Base-by-base conservation (phyloP, 2,797 vertebrate genomes). In the Molossus molossus region DNA sequence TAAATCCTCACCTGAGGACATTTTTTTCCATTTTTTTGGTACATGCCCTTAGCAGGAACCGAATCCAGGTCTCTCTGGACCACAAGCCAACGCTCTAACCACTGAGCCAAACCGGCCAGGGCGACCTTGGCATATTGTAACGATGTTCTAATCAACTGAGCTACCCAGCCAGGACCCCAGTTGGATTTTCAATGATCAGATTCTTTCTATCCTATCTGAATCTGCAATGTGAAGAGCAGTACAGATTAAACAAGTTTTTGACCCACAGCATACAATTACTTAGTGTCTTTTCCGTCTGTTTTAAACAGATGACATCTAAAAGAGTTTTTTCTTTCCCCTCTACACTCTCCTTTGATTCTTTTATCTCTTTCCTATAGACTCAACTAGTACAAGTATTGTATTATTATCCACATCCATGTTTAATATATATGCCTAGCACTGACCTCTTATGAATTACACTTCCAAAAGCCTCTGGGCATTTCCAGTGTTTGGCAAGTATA, bases 401-500 rank as follows among this genome's bases (percentile, higher is more conserved):
- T 84, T 60, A 86, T 84, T 80, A 64, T 53, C 80, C 77, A 60
- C 27, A 87, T 64, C 8, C 37, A 70, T 89, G 45, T 94, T 95
- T 94, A 92, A 77, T 75, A 92, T 75, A 92, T 4, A 96, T 60
- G 45, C 85, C 75, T 86, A 93, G 48, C 33, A 62, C n/a, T 84
- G 57, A 91, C 85, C 72, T 95, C 94, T 83, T 69, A 79, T 82
- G 50, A 96, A 92, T 55, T 81, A 37, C 62, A 88, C 80, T 95
- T 94, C 85, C 55, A 96, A 95, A 94, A 95, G 57, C 9, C 64
- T 86, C 72, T 96, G 50, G 55, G n/a, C 45, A 91, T 92, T 92
- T 88, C 82, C 48, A 88, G 60, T 57, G 55, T 94, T 76, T 67
- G 60, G 21, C 77, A 95, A 94, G 33, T 92, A 87, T 45, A 85